These are phyloP conservation scores for Pandion haliaetus DNA, from an alignment of 2,113 vertebrate species.

Conservation along the genomic window DNA sequence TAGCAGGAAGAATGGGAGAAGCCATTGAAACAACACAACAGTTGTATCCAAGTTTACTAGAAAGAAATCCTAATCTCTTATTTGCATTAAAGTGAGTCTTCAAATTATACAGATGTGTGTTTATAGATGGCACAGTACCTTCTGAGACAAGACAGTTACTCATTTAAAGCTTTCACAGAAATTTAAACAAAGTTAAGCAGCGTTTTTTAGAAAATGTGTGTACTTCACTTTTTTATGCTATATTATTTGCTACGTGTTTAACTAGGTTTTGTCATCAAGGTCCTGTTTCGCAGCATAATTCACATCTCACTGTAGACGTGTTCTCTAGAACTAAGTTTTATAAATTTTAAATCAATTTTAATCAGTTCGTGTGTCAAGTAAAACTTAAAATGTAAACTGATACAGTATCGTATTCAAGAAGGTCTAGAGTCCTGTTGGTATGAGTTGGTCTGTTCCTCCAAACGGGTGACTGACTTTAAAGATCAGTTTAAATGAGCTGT, in stretches of 20 bases:
- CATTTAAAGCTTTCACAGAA: conserved; percentile 43
- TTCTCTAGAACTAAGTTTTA: background rate
- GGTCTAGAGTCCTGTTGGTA: background rate
- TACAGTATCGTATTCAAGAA: background rate
- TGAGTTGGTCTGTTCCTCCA: background rate
- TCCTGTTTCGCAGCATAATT: conserved; percentile 38
- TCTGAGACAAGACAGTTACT: conserved; percentile 50
- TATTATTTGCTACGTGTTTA: conserved; percentile 40
- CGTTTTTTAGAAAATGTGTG: conserved; percentile 29
- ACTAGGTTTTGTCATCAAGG: conserved; percentile 35
- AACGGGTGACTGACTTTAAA: background rate
- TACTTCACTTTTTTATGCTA: conserved; percentile 38
- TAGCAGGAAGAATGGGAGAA: conserved; percentile 99
- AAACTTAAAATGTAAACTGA: background rate
- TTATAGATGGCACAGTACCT: conserved; percentile 62
- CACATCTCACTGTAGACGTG: background rate
- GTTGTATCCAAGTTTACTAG: conserved; percentile 96
- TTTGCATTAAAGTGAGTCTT: conserved; percentile 96
- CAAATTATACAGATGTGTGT: conserved; percentile 64
- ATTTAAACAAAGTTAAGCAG: conserved; percentile 31
- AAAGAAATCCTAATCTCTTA: conserved; percentile 97
- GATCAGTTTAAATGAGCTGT: background rate
- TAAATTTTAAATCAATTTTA: background rate
- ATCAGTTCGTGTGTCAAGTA: background rate
- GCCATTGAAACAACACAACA: conserved; percentile 99